Percentiles rank a stretch among this genome's conserved stretches.
Conservation (phyloP, 2,113 vertebrate genomes). For the Ginglymostoma cirratum region DNA sequence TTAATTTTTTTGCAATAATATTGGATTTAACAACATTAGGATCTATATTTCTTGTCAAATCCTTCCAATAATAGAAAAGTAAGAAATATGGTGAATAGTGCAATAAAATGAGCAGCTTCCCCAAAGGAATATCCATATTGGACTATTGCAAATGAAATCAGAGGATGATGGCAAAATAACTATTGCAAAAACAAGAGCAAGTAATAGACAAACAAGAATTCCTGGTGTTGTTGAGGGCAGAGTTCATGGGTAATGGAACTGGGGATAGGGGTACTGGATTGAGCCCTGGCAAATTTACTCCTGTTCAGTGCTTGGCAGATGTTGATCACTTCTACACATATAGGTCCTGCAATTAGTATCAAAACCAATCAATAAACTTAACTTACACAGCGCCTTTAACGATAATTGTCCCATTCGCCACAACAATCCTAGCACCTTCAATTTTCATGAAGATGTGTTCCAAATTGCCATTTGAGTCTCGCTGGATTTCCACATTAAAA, state of each 20-base stretch:
- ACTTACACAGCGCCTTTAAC: constrained; percentile 29
- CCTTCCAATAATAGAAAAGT: not conserved
- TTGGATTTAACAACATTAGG: not conserved
- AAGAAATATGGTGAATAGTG: not conserved
- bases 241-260: not conserved
- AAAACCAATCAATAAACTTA: not conserved
- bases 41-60: not conserved
- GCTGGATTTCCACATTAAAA: constrained; percentile 19
- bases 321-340: not conserved
- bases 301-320: not conserved
- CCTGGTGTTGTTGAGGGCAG: too few species aligned
- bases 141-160: not conserved
- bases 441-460: not conserved
- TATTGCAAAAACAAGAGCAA: not conserved
- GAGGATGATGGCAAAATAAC: not conserved
- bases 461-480: not conserved
- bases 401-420: not conserved
- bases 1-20: not conserved
- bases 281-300: not conserved
- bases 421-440: not conserved
- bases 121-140: not conserved
- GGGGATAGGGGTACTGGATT: not conserved
- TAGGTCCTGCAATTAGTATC: not conserved
- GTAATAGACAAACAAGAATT: not conserved
- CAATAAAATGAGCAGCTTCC: not conserved